Percentiles rank a stretch among this genome's conserved stretches.
phyloP scores from a whole-genome alignment of 92 coral and sea anemone species.

The Pocillopora meandrina region DNA sequence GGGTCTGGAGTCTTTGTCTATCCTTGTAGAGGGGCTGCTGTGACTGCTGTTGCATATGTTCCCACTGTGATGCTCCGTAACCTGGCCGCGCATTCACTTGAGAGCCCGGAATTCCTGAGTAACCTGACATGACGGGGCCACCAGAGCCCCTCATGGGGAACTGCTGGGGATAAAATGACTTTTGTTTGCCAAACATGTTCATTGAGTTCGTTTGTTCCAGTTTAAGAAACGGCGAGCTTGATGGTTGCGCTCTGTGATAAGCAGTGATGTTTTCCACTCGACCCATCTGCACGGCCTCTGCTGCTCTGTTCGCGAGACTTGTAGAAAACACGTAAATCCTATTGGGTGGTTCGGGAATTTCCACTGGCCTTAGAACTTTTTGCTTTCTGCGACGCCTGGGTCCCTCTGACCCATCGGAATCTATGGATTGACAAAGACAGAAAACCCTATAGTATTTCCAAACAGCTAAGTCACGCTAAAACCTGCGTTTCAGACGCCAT shows the following conservation, averaged over 20 bases:
- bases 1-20: constrained; percentile 70
- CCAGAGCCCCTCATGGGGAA: constrained; percentile 47
- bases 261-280: constrained; percentile 78
- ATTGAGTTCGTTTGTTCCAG: constrained; percentile 60
- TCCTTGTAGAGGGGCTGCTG: constrained; percentile 82
- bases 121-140: constrained; percentile 56
- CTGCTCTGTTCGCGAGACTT: constrained; percentile 96
- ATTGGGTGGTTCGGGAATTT: constrained; percentile 77
- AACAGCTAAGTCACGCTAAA: background rate
- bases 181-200: constrained; percentile 77
- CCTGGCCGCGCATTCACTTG: constrained; percentile 70
- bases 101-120: constrained; percentile 62
- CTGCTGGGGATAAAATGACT: constrained; percentile 71
- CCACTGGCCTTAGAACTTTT: constrained; percentile 60
- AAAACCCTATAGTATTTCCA: background rate
- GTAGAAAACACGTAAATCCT: constrained; percentile 95
- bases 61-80: constrained; percentile 76
- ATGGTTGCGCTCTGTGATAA: constrained; percentile 91
- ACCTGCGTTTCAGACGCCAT: too few relatives aligned
- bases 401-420: constrained; percentile 94
- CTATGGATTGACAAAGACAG: constrained; percentile 25
- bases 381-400: constrained; percentile 83
- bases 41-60: constrained; percentile 66
- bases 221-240: constrained; percentile 81
- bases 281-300: constrained; percentile 94